A percentile compares a stretch with the other conserved stretches of the same genome.
These are phyloP conservation scores for Plagodis dolabraria DNA, from an alignment of 2,888 invertebrate genomes.

Conservation along the genomic window DNA sequence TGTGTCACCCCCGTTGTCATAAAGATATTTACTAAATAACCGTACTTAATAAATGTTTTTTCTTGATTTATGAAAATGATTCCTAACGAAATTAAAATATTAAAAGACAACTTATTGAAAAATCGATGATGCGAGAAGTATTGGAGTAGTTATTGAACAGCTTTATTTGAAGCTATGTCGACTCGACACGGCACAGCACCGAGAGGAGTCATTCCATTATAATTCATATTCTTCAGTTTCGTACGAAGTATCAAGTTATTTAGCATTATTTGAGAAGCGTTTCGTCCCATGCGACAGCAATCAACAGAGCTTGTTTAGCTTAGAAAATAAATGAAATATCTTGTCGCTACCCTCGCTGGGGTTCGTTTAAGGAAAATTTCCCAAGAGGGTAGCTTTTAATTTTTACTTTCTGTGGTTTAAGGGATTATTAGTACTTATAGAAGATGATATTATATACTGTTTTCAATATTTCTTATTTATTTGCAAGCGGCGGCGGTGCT, in stretches of 20 bases:
- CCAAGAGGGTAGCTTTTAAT: slow-evolving; percentile 11
- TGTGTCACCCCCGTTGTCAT: too few species aligned
- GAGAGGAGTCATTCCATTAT: not conserved
- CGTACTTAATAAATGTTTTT: too few species aligned
- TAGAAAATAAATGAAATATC: slow-evolving; percentile 10
- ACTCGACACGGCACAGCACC: too few species aligned
- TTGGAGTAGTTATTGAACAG: too few species aligned
- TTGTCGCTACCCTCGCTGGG: not conserved
- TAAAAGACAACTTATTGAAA: too few species aligned
- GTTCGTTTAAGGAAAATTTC: slow-evolving; percentile 11
- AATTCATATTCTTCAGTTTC: not conserved
- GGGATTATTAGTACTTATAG: not conserved
- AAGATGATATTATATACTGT: not conserved
- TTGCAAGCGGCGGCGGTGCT: too few species aligned
- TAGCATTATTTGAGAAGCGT: not conserved
- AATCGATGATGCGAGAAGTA: too few species aligned
- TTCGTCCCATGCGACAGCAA: slow-evolving; percentile 7
- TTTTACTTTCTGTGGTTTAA: not conserved
- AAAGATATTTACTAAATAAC: too few species aligned
- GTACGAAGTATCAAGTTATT: not conserved
- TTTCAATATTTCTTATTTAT: too few species aligned
- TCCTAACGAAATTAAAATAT: too few species aligned
- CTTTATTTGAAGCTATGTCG: too few species aligned
- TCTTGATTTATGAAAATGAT: too few species aligned
- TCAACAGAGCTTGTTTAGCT: slow-evolving; percentile 4